Base-by-base conservation (phyloP, 1,140 invertebrate species). In the Achroia grisella region DNA sequence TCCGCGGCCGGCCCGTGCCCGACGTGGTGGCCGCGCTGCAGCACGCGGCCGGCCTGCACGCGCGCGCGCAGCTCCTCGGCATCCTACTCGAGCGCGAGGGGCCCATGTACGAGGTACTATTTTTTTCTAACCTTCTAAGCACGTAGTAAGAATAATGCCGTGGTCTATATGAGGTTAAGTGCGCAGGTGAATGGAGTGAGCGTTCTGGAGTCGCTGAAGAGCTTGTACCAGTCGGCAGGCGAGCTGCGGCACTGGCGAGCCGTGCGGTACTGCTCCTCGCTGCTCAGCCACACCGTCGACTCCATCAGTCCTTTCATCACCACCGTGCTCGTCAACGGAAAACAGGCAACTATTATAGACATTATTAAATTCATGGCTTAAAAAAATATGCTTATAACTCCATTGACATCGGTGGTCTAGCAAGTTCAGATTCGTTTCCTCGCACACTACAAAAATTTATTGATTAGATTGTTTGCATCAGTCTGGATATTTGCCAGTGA, bases 281-380 rank as follows among this genome's bases (percentile, higher is more conserved):
- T 99, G 37, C 87, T 99, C 13, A 90, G 93, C 71, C 97, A 99
- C 72, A 94, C 96, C 39, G 97, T 99, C 2, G 98, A 99, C 83
- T 97, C 95, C 60, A 96, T 99, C 46, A 98, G 97, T 83, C 98
- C 98, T 10, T 98, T 97, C 69, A 97, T 99, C 45, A 99, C 98
- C 15, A 95, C 95, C 10, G 94, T 99, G 47, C 87, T 99, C 14
- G 98, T 99, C 11, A 94, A 97, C 86, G 98, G 97, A 52, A 99
- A 99, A 87, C 96, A 98, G 89, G 95, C 97, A 67, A 5, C 14
- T 13, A 33, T 30, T 32, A 29, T n/a, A 3, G 17, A 3, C 6
- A 3, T 23, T 23, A 23, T 23, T n/a, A n/a, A n/a, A n/a, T n/a
- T n/a, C n/a, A n/a, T n/a, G n/a, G n/a, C n/a, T n/a, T n/a, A n/a